Conservation (phyloP, 2,888 invertebrate species). For the Acanthococcus lagerstroemiae region DNA sequence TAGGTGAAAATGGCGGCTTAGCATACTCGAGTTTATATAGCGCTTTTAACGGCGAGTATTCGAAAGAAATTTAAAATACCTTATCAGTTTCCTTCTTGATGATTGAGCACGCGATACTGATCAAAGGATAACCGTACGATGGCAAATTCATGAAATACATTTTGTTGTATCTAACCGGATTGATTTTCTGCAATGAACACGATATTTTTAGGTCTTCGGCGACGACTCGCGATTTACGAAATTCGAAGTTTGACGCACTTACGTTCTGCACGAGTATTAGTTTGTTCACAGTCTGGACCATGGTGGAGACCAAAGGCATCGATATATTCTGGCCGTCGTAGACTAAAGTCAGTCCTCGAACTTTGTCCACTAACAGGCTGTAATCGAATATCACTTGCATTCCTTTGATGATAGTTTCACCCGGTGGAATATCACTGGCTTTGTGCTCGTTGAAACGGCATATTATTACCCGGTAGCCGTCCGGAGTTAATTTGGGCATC, state of each 20-base stretch:
- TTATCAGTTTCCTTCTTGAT: neutral
- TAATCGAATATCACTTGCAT: neutral
- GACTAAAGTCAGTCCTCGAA: neutral
- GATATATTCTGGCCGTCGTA: neutral
- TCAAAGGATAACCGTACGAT: neutral
- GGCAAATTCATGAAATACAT: neutral
- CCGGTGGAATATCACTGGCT: neutral
- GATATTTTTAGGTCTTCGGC: too few relatives aligned
- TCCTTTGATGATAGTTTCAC: neutral
- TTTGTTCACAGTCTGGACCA: too few relatives aligned
- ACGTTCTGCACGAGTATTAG: too few relatives aligned
- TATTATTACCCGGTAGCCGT: neutral
- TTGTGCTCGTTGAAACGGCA: neutral
- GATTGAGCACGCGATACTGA: neutral
- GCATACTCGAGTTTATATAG: too few relatives aligned
- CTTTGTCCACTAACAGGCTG: neutral
- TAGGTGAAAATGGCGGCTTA: too few relatives aligned
- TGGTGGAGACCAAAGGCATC: too few relatives aligned
- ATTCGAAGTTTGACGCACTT: too few relatives aligned
- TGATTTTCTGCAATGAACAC: neutral
- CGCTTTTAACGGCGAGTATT: too few relatives aligned
- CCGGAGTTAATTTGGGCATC: neutral
- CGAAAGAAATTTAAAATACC: too few relatives aligned
- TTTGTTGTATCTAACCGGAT: neutral
- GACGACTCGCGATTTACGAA: too few relatives aligned